Base-by-base conservation (phyloP, 92 coral and sea anemone species). In the Ricordea florida region DNA sequence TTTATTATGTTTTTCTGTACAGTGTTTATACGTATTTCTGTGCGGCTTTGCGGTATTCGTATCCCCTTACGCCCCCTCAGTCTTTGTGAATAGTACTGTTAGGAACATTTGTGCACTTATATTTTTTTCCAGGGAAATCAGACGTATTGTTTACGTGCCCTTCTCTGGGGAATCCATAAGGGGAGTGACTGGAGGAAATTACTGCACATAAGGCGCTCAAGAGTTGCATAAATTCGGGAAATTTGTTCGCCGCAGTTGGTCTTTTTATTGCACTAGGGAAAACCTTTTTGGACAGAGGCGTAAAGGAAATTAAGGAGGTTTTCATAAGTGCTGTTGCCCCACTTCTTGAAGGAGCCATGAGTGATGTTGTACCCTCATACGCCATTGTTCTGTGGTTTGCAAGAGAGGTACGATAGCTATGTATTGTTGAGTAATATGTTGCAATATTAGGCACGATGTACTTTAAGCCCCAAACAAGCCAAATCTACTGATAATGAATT, bases 311-410 rank as follows among this genome's bases (percentile, higher is more conserved):
- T 16, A 44, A 62, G 2, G 72, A 76, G n/a, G 43, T 44, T 8
- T 50, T 23, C 8, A 76, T 76, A 29, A 25, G 29, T 29, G 28
- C 68, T 49, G 82, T 76, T 34, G 73, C 82, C 50, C 49, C 72
- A 22, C 2, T 49, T 33, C 61, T 76, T n/a, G 50, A 31, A 15
- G 65, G 82, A 76, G 55, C 73, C 9, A 62, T 62, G 69, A 50
- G 82, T 10, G 82, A 76, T 50, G 64, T 76, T 5, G 50, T 62
- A 2, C 49, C 64, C 6, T 46, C 53, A 5, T 76, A 76, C 38
- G 82, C 82, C 37, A 38, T 76, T 23, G 60, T 62, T 41, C 55
- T 62, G 60, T 62, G 82, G 82, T 76, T 76, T 76, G 72, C 69
- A 14, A 76, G 38, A 15, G 52, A 76, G 82, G 73, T 74, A 61